These are phyloP conservation scores for Thripadectes ignobilis DNA, from an alignment of 2,797 vertebrate species.

Conservation along the genomic window DNA sequence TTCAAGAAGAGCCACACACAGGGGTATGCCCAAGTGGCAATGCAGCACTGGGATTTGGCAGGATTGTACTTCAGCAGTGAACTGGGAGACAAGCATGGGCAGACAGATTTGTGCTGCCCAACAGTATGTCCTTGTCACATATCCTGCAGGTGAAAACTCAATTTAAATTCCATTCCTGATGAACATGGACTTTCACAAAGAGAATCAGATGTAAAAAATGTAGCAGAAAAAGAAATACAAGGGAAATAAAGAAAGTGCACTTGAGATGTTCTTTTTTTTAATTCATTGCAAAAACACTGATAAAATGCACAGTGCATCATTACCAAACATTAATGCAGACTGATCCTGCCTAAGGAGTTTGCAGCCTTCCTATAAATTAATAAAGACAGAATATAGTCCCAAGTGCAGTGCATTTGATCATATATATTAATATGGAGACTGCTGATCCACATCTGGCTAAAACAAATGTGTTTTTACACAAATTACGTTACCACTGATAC, in stretches of 20 bases:
- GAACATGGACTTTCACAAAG: background rate
- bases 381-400: background rate
- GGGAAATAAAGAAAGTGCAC: background rate
- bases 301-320: background rate
- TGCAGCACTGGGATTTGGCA: background rate
- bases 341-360: background rate
- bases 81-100: background rate
- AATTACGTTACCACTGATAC: background rate
- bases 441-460: background rate
- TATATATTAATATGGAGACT: background rate
- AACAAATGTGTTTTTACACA: conserved; percentile 23
- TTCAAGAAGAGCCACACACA: background rate
- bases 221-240: background rate
- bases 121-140: background rate
- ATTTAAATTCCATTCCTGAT: background rate
- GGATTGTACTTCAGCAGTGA: background rate
- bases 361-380: background rate
- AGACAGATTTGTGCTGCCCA: background rate
- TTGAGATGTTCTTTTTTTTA: background rate
- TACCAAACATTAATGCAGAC: background rate
- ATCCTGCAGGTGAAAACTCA: background rate
- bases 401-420: background rate
- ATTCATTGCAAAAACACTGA: background rate
- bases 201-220: background rate
- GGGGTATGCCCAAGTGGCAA: background rate